Base-by-base conservation (phyloP, 2,888 invertebrate species). In the Phaonia tiefii region DNA sequence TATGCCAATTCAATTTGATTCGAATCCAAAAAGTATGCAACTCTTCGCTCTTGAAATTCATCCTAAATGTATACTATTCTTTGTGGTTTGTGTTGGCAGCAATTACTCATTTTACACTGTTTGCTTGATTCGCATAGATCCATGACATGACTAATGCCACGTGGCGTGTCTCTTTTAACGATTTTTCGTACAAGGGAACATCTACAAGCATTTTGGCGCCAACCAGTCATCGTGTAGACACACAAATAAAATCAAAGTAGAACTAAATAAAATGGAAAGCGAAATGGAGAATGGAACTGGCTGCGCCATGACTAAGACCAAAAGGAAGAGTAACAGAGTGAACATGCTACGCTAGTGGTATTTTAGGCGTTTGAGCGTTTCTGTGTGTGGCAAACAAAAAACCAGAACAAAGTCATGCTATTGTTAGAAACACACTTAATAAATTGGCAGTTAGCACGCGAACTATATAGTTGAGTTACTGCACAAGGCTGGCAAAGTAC, bases 361-460 rank as follows among this genome's bases (percentile, higher is more conserved):
- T 39, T 42, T 22, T 20, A 63, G 39, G 63, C 63, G 63, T 39
- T 63, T 39, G 15, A 17, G 31, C n/a, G 15, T 39, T 20, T 10
- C 63, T 11, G 42, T 17, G 37, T 11, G 63, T 11, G 63, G 15
- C 63, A 42, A n/a, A n/a, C n/a, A n/a, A n/a, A n/a, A n/a, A n/a
- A n/a, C n/a, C 31, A 58, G 63, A 22, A 42, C 63, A 63, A 63
- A 60, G 60, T 39, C 60, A 26, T 63, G 10, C 39, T 22, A 39
- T 4, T 39, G 63, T 42, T 42, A 63, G 20, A 22, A 39, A 37
- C n/a, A 22, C 63, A 42, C 63, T 63, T 69, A 69, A 78, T 78
- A 78, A 81, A 81, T 78, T 81, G 72, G 39, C 13, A 54, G 46
- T 75, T 72, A 67, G 25, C 81, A 81, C 71, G 81, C 81, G 67